Conservation (phyloP, 2,797 vertebrate species). For the Pseudotriccus pelzelni region DNA sequence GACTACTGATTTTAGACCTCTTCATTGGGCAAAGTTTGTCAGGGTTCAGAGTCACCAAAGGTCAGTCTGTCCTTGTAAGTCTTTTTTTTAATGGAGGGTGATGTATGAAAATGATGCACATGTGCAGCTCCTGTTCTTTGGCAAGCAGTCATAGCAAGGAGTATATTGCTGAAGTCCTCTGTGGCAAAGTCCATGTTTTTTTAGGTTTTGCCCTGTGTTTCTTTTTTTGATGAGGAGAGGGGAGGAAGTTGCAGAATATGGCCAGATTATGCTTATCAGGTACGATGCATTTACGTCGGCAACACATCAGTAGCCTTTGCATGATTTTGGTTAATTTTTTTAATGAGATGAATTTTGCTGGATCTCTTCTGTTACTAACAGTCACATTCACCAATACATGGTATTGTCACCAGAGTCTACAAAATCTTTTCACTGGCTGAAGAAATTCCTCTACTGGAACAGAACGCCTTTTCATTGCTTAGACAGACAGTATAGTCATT, state of each 20-base stretch:
- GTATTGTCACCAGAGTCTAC: not conserved
- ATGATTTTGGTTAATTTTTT: not conserved
- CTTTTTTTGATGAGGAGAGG: not conserved
- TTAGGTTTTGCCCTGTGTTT: not conserved
- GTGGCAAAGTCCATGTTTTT: not conserved
- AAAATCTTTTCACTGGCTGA: not conserved
- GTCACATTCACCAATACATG: accelerated
- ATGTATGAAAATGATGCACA: not conserved
- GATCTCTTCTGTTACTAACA: not conserved
- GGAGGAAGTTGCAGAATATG: not conserved
- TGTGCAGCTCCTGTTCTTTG: not conserved
- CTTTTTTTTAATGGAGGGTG: not conserved
- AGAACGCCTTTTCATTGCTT: not conserved
- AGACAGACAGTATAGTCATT: not conserved
- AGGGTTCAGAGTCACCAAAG: not conserved
- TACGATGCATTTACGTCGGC: not conserved
- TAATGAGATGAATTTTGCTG: not conserved
- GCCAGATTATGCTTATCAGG: not conserved
- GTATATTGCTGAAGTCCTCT: not conserved
- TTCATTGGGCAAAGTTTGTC: not conserved
- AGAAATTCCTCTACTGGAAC: not conserved
- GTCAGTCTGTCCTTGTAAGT: not conserved
- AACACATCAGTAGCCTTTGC: not conserved
- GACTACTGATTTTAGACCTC: not conserved
- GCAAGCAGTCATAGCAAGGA: not conserved